Evolutionary conservation across 2,888 invertebrate species (phyloP), one percentile per base, ranked within the genome.

Genomic region (Thelaira solivaga): DNA sequence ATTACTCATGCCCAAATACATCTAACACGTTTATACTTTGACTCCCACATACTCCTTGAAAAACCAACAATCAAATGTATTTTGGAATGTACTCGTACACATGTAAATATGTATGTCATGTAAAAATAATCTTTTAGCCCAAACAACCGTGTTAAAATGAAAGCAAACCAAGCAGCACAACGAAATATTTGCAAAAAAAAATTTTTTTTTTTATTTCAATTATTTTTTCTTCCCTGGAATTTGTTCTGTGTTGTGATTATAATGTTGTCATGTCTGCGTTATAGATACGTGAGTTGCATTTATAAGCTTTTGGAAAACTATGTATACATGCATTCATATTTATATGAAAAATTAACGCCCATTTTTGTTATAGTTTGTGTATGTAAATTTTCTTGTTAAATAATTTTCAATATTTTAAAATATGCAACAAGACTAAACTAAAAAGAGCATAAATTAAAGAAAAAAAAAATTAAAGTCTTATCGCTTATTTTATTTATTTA

Each of bases 1-100:
- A 73, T 77, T 77, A 69, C 68, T 47, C 62, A 51, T 22, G 31
- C 62, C 45, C 36, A n/a, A 72, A 26, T 61, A 22, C n/a, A 53
- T 34, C 18, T 61, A n/a, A n/a, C 29, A 61, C 16, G 24, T 61
- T 22, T 20, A 29, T 22, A 4, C 6, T 22, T 13, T 2, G 1
- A 29, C 29, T 29, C 8, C 43, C 43, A 18, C 13, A 31, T 5
- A 29, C 11, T 4, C 16, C 11, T 22, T 10, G 18, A 39, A 7
- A 39, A n/a, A 16, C 16, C 43, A 20, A 3, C 18, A 31, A 22
- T 24, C 10, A 13, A 7, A 16, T 4, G 2, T 10, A 13, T 26
- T 41, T 2, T 29, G 6, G 3, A 1, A 20, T n/a, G 29, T 6
- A 4, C 2, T 13, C 10, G 18, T 26, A 18, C 31, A 18, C 24